Evolutionary conservation across 2,888 invertebrate species (phyloP).

Genomic region (Cerastis leucographa): DNA sequence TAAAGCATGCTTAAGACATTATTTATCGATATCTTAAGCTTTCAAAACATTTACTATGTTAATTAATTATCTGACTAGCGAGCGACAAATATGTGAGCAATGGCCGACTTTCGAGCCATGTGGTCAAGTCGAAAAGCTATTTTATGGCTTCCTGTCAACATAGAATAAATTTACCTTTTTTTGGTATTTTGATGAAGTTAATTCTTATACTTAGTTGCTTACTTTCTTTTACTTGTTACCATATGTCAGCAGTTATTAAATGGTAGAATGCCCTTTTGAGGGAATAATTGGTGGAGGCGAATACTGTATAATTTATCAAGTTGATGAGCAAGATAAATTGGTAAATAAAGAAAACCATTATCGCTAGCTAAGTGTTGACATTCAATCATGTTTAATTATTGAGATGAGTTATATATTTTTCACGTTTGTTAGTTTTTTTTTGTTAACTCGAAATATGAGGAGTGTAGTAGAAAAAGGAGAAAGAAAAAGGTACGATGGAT

Average conservation of each 20-base stretch:
- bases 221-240: slow-evolving; percentile 34
- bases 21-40: slow-evolving; percentile 34
- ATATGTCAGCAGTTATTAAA: slow-evolving; percentile 46
- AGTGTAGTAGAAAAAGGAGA: too few species aligned
- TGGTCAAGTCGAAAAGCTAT: slow-evolving; percentile 62
- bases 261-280: not conserved
- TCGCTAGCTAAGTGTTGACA: not conserved
- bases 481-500: too few species aligned
- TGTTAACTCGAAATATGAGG: too few species aligned
- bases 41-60: slow-evolving; percentile 60
- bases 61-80: slow-evolving; percentile 63
- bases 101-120: slow-evolving; percentile 60
- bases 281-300: not conserved
- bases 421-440: not conserved
- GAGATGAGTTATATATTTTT: not conserved
- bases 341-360: not conserved
- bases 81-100: slow-evolving; percentile 59
- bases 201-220: slow-evolving; percentile 26
- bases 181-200: slow-evolving; percentile 51
- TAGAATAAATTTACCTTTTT: slow-evolving; percentile 58
- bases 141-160: slow-evolving; percentile 73
- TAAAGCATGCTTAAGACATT: slow-evolving; percentile 26
- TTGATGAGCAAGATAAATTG: not conserved
- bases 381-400: not conserved
- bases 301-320: slow-evolving; percentile 14